Conservation (phyloP, 2,888 invertebrate species). For the Pimpla rufipes region DNA sequence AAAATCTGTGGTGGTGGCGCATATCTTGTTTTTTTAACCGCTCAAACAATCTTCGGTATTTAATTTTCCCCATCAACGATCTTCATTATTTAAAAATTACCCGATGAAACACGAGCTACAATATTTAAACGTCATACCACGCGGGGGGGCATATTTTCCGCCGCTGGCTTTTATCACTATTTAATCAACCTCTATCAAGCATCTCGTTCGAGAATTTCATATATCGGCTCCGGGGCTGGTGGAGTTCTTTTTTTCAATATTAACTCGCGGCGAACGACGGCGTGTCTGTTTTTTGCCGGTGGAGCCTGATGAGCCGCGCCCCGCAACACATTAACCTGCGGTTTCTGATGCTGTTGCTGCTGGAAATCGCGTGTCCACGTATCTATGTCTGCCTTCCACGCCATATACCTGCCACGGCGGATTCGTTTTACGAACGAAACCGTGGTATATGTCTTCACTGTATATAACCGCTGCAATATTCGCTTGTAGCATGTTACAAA, state of each 20-base stretch:
- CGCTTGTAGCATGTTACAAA: conserved; percentile 19
- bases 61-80: neutral
- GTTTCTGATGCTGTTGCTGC: conserved; percentile 23
- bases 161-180: neutral
- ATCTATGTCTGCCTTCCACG: neutral
- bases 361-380: conserved; percentile 37
- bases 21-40: neutral
- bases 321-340: conserved; percentile 38
- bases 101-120: too few relatives aligned
- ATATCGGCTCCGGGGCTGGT: neutral
- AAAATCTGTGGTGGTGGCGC: neutral
- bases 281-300: conserved; percentile 24
- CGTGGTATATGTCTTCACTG: neutral
- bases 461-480: neutral
- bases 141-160: neutral
- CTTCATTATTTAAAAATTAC: neutral
- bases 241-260: conserved; percentile 37
- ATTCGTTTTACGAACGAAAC: conserved; percentile 36
- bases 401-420: neutral
- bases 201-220: conserved; percentile 22
- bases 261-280: conserved; percentile 18
- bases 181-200: neutral
- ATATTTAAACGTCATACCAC: too few relatives aligned
- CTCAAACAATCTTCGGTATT: neutral
- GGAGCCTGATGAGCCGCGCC: conserved; percentile 38